phyloP scores from a whole-genome alignment of 92 coral and sea anemone species.

The Phenganax stokvisi region DNA sequence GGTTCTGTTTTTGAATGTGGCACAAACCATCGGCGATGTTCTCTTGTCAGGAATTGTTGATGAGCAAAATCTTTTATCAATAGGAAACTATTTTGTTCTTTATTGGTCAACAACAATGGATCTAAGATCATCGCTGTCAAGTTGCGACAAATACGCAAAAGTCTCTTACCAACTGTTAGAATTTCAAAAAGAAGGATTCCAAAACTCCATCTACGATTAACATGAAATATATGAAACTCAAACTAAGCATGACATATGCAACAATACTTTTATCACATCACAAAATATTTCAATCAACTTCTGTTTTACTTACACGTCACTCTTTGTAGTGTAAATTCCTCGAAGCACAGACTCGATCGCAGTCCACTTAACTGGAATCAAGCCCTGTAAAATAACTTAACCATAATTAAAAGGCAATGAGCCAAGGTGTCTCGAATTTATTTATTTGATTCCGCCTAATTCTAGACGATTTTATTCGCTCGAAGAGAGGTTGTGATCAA shows the following conservation, averaged over 20 bases:
- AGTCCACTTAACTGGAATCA: constrained; percentile 30
- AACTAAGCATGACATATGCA: not conserved
- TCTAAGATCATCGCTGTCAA: not conserved
- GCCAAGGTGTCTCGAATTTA: too few species aligned
- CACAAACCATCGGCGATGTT: too few species aligned
- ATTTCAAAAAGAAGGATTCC: constrained; percentile 24
- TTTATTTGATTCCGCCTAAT: too few species aligned
- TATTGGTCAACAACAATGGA: not conserved
- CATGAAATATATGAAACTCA: not conserved
- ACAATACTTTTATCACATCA: too few species aligned
- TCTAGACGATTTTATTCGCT: too few species aligned
- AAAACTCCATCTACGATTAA: constrained; percentile 19
- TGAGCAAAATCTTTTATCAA: too few species aligned
- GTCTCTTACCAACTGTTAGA: constrained; percentile 20
- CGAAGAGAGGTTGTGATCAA: too few species aligned
- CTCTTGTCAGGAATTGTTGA: too few species aligned
- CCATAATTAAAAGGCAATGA: too few species aligned
- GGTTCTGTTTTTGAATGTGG: too few species aligned
- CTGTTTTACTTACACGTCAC: constrained; percentile 25
- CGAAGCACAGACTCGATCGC: constrained; percentile 29
- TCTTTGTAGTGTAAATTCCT: constrained; percentile 18
- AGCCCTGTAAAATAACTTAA: not conserved
- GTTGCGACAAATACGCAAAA: too few species aligned
- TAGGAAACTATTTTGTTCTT: too few species aligned
- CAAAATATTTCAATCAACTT: not conserved